Conservation (phyloP, 2,797 vertebrate genomes). For the Rousettus madagascariensis region DNA sequence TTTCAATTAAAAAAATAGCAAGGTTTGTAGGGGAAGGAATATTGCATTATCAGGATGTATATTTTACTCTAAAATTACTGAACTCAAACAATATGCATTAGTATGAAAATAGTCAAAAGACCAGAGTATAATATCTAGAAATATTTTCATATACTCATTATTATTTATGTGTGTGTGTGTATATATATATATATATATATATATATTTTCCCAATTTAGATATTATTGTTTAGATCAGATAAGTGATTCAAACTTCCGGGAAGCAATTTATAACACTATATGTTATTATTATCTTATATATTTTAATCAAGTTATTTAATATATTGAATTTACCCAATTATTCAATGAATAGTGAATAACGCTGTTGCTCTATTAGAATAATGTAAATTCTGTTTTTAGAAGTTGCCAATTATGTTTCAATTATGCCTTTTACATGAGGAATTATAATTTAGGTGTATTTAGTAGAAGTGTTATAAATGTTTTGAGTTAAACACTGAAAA, state of each 20-base stretch:
- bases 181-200: neutral
- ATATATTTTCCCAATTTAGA: neutral
- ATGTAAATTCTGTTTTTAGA: neutral
- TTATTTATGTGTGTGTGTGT: neutral
- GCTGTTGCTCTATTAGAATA: neutral
- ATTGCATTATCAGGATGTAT: neutral
- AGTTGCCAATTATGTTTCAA: neutral
- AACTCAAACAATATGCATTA: neutral
- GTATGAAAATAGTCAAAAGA: constrained; percentile 12
- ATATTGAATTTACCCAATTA: neutral
- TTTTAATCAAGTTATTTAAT: constrained; percentile 4
- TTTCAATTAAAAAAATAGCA: neutral
- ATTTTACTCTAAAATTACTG: neutral
- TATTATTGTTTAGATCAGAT: neutral
- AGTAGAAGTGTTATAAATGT: neutral
- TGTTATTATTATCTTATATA: neutral
- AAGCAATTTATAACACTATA: neutral
- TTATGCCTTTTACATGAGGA: neutral
- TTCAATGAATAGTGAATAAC: neutral
- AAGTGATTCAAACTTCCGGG: neutral
- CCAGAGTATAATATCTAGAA: neutral
- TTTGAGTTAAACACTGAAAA: constrained; percentile 30
- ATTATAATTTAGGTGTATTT: neutral
- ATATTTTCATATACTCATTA: neutral
- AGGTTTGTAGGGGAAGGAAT: neutral